Conservation (phyloP, 2,797 vertebrate genomes). For the Geotrypetes seraphini region DNA sequence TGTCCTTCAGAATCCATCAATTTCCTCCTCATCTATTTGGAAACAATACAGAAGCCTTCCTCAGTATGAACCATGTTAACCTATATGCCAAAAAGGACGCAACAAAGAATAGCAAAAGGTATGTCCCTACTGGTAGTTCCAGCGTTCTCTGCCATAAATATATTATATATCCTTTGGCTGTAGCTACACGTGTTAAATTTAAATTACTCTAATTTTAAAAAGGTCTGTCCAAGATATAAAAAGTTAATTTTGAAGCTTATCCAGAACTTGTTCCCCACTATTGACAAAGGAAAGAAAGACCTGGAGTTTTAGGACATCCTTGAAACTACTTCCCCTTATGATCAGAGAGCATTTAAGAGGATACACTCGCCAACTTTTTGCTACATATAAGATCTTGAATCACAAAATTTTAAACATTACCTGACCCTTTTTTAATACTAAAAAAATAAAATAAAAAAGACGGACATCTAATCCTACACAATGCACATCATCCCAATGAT, state of each 20-base stretch:
- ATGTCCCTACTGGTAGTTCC: too few species aligned
- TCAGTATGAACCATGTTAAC: constrained; percentile 1
- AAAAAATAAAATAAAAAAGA: too few species aligned
- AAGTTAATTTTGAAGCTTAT: constrained; percentile 19
- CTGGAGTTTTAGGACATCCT: constrained; percentile 4
- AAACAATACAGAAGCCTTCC: too few species aligned
- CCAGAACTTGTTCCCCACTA: constrained; percentile 25
- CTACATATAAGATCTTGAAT: constrained; percentile 53
- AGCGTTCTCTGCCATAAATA: too few species aligned
- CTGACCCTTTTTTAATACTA: constrained; percentile 27
- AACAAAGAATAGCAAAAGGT: too few species aligned
- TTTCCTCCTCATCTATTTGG: too few species aligned
- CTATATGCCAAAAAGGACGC: constrained; percentile 1
- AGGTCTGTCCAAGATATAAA: constrained; percentile 1
- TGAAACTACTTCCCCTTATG: constrained; percentile 24
- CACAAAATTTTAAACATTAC: constrained; percentile 49
- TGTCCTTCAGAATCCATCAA: too few species aligned
- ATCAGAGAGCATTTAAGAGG: too few species aligned
- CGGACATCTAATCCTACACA: constrained; percentile 63
- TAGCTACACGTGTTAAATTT: too few species aligned
- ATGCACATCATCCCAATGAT: constrained; percentile 95
- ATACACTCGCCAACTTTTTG: too few species aligned
- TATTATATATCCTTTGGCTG: constrained; percentile 1
- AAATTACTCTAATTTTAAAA: too few species aligned
- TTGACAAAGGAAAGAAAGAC: constrained; percentile 38